phyloP scores from a whole-genome alignment of 1,140 invertebrate genomes.

The Zeugodacus cucurbitae region DNA sequence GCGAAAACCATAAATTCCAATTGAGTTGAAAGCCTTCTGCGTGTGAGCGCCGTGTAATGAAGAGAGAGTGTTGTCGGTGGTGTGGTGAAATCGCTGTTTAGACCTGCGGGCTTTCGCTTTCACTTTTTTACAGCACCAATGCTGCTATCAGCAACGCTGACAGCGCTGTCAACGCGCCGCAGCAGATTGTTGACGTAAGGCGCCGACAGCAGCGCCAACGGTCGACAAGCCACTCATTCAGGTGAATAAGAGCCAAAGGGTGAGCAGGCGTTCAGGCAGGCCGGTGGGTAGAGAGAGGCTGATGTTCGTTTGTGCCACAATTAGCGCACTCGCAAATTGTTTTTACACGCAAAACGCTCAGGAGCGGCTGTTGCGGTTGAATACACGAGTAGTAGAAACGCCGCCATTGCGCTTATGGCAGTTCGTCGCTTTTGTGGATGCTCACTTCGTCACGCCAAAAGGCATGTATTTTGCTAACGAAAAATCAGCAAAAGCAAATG shows the following conservation, averaged over 20 bases:
- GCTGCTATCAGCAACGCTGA: not conserved
- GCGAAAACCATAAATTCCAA: not conserved
- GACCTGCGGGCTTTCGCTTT: not conserved
- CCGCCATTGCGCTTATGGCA: not conserved
- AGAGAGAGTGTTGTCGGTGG: not conserved
- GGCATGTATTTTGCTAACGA: not conserved
- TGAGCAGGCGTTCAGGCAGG: not conserved
- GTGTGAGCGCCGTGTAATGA: not conserved
- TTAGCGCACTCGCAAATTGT: not conserved
- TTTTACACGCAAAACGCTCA: not conserved
- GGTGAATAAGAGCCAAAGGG: not conserved
- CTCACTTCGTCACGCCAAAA: not conserved
- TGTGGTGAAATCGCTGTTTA: not conserved
- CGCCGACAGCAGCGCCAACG: not conserved
- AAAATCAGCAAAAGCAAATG: slow-evolving; percentile 7
- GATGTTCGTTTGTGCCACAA: not conserved
- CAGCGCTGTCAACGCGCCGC: not conserved
- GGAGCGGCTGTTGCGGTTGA: not conserved
- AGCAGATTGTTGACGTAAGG: not conserved
- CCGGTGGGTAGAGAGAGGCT: not conserved
- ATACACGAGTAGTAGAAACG: not conserved
- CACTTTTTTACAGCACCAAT: not conserved
- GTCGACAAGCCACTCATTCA: not conserved
- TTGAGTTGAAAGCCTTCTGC: not conserved
- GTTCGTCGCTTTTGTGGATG: not conserved